Base-by-base conservation (phyloP, 2,113 vertebrate genomes). In the Acrocephalus kingi region DNA sequence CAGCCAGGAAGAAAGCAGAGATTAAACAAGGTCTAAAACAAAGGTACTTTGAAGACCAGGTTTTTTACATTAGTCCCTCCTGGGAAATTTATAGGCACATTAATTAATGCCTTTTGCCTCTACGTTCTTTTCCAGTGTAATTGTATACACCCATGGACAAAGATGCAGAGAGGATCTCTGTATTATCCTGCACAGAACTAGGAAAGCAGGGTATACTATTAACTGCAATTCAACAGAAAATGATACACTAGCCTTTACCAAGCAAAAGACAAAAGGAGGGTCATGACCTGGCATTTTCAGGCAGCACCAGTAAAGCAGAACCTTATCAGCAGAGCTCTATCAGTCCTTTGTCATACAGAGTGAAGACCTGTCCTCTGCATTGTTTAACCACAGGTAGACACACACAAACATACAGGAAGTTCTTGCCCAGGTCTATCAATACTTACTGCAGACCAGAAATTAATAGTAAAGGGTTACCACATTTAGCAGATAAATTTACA, bases 11-110 rank as follows among this genome's bases (percentile, higher is more conserved):
- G 67, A 89, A 93, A 72, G 66, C n/a, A 59, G 23, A 81, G 46
- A 82, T 91, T 87, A 94, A 90, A 94, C 41, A 58, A 78, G 17
- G 37, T 83, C 84, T 92, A 55, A 80, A 90, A 52, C 62, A 91
- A 91, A 92, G 76, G 66, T 64, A 55, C 31, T 67, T 93, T 68
- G 82, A 90, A 90, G 51, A 89, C 64, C 18, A 48, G 54, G 18
- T 84, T 93, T 74, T 85, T 90, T 90, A 80, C 7, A 4, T 75
- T 86, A 79, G 22, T 55, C 25, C 23, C 84, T 84, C 73, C 67
- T 66, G 68, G 63, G 73, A 92, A 93, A 81, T 90, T 41, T 77
- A 56, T 35, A 91, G 75, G 12, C 30, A 11, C 33, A 59, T 93
- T 96, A 88, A 91, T 91, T 90, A 84, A 74, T 13, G 14, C 30